Evolutionary conservation across 2,113 vertebrate genomes (phyloP).

Genomic region (Leiothrix lutea): DNA sequence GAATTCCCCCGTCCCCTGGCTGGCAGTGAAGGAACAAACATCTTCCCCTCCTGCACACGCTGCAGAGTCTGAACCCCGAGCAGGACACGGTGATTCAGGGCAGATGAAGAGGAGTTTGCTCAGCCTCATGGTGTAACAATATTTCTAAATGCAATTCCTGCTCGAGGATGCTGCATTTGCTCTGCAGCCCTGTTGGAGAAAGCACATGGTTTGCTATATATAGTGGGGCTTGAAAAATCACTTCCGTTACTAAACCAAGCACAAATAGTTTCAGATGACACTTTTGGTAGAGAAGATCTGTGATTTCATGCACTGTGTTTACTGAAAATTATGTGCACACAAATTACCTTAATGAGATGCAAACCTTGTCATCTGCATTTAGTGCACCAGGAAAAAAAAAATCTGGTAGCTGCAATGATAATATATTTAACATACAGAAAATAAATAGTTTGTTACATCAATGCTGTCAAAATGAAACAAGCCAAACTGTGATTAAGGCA

Average conservation of each 20-base stretch:
- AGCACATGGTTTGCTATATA: constrained; percentile 25
- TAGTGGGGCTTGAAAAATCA: constrained; percentile 32
- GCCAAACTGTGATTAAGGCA: constrained; percentile 68
- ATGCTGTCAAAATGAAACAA: constrained; percentile 65
- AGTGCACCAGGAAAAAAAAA: constrained; percentile 18
- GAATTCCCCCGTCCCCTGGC: constrained; percentile 1
- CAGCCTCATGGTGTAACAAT: not conserved
- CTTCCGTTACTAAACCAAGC: constrained; percentile 25
- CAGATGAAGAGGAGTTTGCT: not conserved
- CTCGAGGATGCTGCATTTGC: not conserved
- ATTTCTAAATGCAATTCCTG: not conserved
- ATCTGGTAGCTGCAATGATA: constrained; percentile 26
- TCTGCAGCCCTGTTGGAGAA: not conserved
- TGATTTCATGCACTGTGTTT: constrained; percentile 60
- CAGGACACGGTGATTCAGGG: not conserved
- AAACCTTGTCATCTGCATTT: constrained; percentile 46
- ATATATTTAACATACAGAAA: constrained; percentile 60
- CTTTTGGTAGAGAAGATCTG: constrained; percentile 26
- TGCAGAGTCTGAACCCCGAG: not conserved
- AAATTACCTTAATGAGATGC: constrained; percentile 71
- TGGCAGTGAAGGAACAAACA: not conserved
- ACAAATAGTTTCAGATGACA: constrained; percentile 50
- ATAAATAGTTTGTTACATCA: constrained; percentile 71
- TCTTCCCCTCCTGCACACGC: not conserved
- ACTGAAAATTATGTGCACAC: constrained; percentile 49